A percentile compares a stretch with the other conserved stretches of the same genome.
These are phyloP conservation scores for Proterorhinus semilunaris DNA, from an alignment of 2,113 vertebrate species.

Conservation along the genomic window DNA sequence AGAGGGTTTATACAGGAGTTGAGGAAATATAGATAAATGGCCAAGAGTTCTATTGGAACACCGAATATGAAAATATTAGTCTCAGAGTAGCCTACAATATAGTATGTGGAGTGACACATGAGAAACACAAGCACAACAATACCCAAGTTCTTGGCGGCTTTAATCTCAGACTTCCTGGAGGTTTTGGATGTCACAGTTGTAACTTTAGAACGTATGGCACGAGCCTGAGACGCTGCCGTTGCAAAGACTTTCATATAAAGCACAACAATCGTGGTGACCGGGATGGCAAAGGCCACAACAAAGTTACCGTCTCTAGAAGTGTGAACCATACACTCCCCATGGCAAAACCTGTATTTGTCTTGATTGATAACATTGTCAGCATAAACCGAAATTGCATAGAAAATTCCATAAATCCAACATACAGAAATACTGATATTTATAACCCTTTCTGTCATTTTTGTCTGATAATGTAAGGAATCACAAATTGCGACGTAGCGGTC, in stretches of 20 bases:
- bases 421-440: not conserved
- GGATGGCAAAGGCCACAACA: not conserved
- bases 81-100: not conserved
- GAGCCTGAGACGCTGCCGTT: not conserved
- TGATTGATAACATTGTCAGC: not conserved
- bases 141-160: not conserved
- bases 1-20: constrained; percentile 11
- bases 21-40: not conserved
- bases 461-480: not conserved
- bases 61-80: not conserved
- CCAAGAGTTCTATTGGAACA: not conserved
- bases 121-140: not conserved
- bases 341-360: not conserved
- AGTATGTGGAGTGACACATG: not conserved
- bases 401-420: not conserved
- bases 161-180: not conserved
- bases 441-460: not conserved
- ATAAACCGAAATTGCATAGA: not conserved
- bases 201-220: not conserved
- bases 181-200: not conserved
- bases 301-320: not conserved
- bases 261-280: not conserved
- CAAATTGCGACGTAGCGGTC: not conserved
- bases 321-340: not conserved
- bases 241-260: constrained; percentile 2